Conservation (phyloP, 2,888 invertebrate species). For the Troides aeacus region DNA sequence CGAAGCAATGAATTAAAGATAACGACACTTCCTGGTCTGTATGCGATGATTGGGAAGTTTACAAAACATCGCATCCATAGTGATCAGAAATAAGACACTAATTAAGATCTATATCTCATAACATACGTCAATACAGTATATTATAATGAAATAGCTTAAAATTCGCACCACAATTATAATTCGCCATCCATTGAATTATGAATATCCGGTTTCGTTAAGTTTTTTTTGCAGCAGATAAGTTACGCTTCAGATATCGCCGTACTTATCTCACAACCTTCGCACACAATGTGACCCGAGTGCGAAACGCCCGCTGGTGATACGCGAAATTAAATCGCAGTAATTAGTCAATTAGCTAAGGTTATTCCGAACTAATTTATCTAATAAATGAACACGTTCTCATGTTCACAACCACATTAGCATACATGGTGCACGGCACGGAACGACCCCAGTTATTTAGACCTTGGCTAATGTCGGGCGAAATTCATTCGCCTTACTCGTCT, state of each 20-base stretch:
- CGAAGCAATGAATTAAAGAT: too few relatives aligned
- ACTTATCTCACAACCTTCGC: conserved; percentile 15
- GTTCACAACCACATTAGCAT: neutral
- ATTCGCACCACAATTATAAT: too few relatives aligned
- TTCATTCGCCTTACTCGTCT: neutral
- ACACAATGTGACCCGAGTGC: conserved; percentile 14
- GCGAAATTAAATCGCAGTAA: conserved; percentile 35
- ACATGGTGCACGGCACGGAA: neutral
- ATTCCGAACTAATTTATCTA: conserved; percentile 44
- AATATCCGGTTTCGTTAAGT: too few relatives aligned
- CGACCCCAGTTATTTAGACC: conserved; percentile 14
- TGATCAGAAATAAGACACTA: too few relatives aligned
- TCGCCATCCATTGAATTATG: too few relatives aligned
- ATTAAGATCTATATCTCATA: too few relatives aligned
- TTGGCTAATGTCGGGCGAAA: conserved; percentile 4
- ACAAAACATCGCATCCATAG: too few relatives aligned
- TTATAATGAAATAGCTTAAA: too few relatives aligned
- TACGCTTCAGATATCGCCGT: conserved; percentile 25
- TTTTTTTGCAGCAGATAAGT: neutral
- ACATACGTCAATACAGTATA: too few relatives aligned
- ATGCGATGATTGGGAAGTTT: too few relatives aligned
- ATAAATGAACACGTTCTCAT: conserved; percentile 39
- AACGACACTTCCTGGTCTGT: too few relatives aligned
- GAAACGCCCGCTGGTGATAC: conserved; percentile 32
- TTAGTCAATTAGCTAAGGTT: conserved; percentile 32